Evolutionary conservation across 2,888 invertebrate genomes (phyloP).

Genomic region (Scaptomyza cyrtandrae): DNA sequence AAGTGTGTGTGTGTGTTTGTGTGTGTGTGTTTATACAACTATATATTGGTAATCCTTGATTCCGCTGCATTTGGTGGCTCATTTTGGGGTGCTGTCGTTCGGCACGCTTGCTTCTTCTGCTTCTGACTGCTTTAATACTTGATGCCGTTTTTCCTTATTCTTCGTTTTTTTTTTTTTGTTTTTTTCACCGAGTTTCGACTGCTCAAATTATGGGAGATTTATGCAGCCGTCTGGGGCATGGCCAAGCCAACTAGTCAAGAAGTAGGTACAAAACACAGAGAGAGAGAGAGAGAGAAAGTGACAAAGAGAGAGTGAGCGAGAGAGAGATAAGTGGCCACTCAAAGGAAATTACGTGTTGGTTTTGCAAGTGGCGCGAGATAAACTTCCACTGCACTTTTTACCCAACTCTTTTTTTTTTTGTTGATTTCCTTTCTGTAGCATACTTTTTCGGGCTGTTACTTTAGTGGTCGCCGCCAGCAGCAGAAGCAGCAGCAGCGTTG

Average conservation of each 20-base stretch:
- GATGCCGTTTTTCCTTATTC: constrained; percentile 34
- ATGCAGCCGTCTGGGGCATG: constrained; percentile 59
- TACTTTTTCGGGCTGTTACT: constrained; percentile 41
- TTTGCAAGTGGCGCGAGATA: constrained; percentile 61
- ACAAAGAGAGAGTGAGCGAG: constrained; percentile 3
- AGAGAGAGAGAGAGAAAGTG: background rate
- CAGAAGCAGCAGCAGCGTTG: constrained; percentile 8
- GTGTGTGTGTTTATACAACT: constrained; percentile 3
- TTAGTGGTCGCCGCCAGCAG: constrained; percentile 14
- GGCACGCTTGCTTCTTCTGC: constrained; percentile 26
- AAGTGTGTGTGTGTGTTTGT: constrained; percentile 19
- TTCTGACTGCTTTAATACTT: constrained; percentile 49
- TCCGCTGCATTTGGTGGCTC: constrained; percentile 68
- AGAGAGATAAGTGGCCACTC: constrained; percentile 67
- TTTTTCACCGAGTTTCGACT: constrained; percentile 33
- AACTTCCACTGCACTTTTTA: constrained; percentile 54
- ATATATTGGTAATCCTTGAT: constrained; percentile 66
- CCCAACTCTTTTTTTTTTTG: constrained; percentile 12
- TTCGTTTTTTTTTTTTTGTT: background rate
- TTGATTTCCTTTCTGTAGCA: constrained; percentile 20
- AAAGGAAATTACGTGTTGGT: constrained; percentile 72
- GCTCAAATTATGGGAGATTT: constrained; percentile 71
- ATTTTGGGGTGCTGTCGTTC: constrained; percentile 55
- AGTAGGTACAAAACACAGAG: constrained; percentile 1
- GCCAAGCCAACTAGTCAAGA: constrained; percentile 56